A percentile compares a stretch with the other conserved stretches of the same genome.
These are phyloP conservation scores for Valencia hispanica DNA, from an alignment of 2,797 vertebrate species.

Conservation along the genomic window DNA sequence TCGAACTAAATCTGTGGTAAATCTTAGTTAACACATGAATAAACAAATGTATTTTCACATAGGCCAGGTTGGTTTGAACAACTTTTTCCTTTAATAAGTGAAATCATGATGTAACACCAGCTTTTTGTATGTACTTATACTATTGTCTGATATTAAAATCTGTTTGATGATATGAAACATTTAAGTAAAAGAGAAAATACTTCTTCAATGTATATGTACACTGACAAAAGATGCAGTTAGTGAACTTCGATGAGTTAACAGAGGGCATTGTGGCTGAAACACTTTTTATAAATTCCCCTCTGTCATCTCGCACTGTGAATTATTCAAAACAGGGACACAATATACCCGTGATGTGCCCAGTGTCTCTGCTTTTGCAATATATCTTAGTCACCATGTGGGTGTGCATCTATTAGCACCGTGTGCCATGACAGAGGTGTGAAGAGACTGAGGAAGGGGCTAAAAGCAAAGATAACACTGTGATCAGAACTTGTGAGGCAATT, in stretches of 20 bases:
- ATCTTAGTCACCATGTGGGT: conserved; percentile 73
- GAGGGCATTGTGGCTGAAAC: conserved; percentile 16
- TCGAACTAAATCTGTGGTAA: not conserved
- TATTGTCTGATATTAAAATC: not conserved
- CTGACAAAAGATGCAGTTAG: not conserved
- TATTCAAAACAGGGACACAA: conserved; percentile 67
- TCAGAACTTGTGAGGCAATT: conserved; percentile 15
- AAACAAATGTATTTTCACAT: not conserved
- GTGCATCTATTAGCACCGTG: conserved; percentile 74
- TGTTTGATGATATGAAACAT: not conserved
- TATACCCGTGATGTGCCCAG: conserved; percentile 67
- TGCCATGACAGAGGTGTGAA: conserved; percentile 70
- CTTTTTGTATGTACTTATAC: not conserved
- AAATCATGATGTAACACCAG: not conserved
- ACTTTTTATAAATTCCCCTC: conserved; percentile 19
- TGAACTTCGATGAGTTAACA: conserved; percentile 15
- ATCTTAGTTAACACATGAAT: not conserved
- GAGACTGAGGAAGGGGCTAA: conserved; percentile 54
- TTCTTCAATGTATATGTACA: not conserved
- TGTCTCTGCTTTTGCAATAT: conserved; percentile 61
- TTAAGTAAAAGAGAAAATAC: not conserved
- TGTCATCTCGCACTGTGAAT: conserved; percentile 52
- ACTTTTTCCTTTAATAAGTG: not conserved
- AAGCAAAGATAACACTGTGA: conserved; percentile 55
- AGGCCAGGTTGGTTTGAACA: not conserved